Evolutionary conservation across 1,140 invertebrate genomes (phyloP).

Genomic region (Chionoecetes opilio): DNA sequence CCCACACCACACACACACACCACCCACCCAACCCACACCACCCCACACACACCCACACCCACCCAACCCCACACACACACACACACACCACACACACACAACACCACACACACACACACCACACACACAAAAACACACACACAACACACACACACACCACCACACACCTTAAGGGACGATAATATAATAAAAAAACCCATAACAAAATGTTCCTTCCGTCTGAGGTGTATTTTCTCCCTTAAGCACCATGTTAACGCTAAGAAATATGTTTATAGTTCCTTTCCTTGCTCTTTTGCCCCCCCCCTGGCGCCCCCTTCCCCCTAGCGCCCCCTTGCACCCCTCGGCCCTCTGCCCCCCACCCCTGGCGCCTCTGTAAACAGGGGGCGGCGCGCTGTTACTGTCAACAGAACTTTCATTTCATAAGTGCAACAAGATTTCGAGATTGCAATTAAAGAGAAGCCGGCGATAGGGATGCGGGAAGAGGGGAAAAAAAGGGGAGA

Average conservation of each 20-base stretch:
- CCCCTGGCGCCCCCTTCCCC: neutral
- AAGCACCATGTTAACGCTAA: neutral
- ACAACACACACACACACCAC: constrained; percentile 31
- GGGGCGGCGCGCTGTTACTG: constrained; percentile 2
- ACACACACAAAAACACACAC: neutral
- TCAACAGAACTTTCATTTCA: constrained; percentile 65
- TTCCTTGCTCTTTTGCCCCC: neutral
- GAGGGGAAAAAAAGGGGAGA: neutral
- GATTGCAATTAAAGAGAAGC: constrained; percentile 55
- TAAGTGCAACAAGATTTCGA: constrained; percentile 61
- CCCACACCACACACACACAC: too few species aligned
- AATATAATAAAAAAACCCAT: neutral
- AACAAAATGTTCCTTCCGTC: constrained; percentile 16
- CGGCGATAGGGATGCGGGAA: neutral
- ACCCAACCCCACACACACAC: too few species aligned
- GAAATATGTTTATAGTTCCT: neutral
- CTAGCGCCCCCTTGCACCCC: too few species aligned
- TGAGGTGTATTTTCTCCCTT: neutral
- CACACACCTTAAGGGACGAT: neutral
- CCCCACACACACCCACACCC: too few species aligned
- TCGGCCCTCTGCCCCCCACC: neutral
- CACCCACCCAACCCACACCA: too few species aligned
- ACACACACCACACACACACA: too few species aligned
- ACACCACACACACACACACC: constrained; percentile 36
- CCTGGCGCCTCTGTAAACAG: constrained; percentile 36